Percentiles rank a stretch among this genome's conserved stretches.
These are phyloP conservation scores for Ariopsis seemanni DNA, from an alignment of 2,113 vertebrate genomes.

Conservation along the genomic window DNA sequence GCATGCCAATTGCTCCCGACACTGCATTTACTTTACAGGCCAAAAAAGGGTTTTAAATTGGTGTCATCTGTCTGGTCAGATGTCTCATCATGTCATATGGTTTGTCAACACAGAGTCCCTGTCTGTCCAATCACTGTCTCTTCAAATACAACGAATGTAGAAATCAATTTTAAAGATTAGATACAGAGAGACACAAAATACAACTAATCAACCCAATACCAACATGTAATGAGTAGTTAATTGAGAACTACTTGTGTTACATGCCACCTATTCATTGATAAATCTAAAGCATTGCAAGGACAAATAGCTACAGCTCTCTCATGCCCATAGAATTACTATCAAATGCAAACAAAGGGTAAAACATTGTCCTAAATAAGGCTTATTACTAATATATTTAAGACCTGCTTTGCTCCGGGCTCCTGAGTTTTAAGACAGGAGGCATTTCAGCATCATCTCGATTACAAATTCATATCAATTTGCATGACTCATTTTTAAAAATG, in stretches of 20 bases:
- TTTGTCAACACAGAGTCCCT: background rate
- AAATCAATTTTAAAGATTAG: conserved; percentile 12
- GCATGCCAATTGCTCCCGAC: conserved; percentile 14
- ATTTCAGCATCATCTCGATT: no score
- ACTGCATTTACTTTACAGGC: conserved; percentile 26
- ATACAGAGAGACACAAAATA: background rate
- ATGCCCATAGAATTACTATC: background rate
- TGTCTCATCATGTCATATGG: conserved; percentile 11
- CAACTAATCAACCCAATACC: conserved; percentile 7
- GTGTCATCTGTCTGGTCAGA: conserved; percentile 26
- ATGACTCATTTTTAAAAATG: no score
- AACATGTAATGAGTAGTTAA: conserved; percentile 5
- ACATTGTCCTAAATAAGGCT: background rate
- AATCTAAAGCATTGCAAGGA: background rate
- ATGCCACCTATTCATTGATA: background rate
- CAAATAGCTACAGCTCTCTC: background rate
- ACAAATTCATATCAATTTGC: no score
- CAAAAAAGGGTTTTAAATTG: conserved; percentile 3
- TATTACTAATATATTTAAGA: no score
- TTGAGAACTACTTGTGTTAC: background rate
- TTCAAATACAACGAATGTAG: background rate
- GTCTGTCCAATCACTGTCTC: conserved; percentile 19
- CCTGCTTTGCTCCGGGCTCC: background rate
- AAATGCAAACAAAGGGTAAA: background rate
- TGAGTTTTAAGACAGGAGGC: no score